Evolutionary conservation across 2,113 vertebrate species (phyloP), one percentile per base, ranked within the genome.

Genomic region (Lycocorax pyrrhopterus): DNA sequence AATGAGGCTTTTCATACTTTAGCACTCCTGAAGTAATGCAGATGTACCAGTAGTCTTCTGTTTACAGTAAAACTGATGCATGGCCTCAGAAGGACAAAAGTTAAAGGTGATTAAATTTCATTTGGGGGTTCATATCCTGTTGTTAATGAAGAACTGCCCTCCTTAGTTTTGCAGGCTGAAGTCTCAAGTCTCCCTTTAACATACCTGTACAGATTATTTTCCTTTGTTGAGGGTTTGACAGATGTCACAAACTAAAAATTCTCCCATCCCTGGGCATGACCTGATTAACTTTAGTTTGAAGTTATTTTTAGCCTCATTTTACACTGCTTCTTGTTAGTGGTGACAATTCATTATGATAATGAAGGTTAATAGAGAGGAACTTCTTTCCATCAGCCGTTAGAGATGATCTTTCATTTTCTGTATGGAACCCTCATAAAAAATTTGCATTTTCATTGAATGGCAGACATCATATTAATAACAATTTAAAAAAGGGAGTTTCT

Each of bases 241-340:
- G 72, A 55, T 62, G 44, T 18, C 21, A 52, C 16, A 43, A 66
- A 62, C 17, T 60, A 86, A 96, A 83, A 90, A 80, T 56, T 16
- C 47, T 89, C 55, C 35, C 17, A 67, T 64, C 41, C 20, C 23
- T 29, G 46, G 22, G 41, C 21, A 58, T 69, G 81, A 83, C 41
- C 69, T 91, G n/a, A 92, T 91, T 90, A 92, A 84, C 72, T 96
- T 93, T 16, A 68, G 26, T 49, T 58, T 87, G 64, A 88, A 56
- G 79, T 78, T 95, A 94, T 95, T 97, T 97, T 96, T 86, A 96
- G 81, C 20, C 41, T 64, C 22, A 60, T 90, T 88, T 94, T 94
- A 63, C 7, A 92, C 26, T 0, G 0, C 67, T 74, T 90, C 83
- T 90, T 94, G 56, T 80, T 79, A 84, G 72, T 74, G 60, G 44